Conservation (phyloP, 23 tunicate species). For the Botrylloides violaceus region DNA sequence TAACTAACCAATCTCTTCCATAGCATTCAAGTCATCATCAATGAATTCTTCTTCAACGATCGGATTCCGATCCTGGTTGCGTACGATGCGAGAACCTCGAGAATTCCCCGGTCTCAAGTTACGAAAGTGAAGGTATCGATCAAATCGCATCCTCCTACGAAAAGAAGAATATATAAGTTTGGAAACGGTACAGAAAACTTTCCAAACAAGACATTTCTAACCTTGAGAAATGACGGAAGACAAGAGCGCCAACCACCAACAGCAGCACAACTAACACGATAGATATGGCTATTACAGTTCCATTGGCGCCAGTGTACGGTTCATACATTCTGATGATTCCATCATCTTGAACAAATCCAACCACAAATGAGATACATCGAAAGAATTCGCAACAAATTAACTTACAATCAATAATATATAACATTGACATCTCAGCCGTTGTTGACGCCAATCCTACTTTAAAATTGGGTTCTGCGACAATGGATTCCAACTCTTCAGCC, state of each 20-base stretch:
- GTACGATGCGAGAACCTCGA: conserved; percentile 34
- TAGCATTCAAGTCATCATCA: conserved; percentile 53
- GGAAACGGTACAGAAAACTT: background rate
- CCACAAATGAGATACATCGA: background rate
- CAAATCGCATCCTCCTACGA: conserved; percentile 20
- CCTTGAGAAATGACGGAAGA: conserved; percentile 39
- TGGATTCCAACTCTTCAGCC: too few species aligned
- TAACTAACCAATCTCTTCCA: conserved; percentile 35
- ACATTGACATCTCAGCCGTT: conserved; percentile 3
- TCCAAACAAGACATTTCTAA: too few species aligned
- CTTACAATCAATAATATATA: background rate
- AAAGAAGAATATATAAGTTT: background rate
- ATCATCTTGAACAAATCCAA: conserved; percentile 2
- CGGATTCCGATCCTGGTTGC: conserved; percentile 38
- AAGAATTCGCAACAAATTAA: too few species aligned
- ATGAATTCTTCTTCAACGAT: conserved; percentile 52
- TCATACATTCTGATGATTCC: background rate
- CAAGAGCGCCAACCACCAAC: conserved; percentile 8
- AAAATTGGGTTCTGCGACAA: too few species aligned
- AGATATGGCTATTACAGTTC: conserved; percentile 39
- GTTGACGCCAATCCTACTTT: too few species aligned
- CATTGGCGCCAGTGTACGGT: conserved; percentile 9
- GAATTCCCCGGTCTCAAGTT: background rate
- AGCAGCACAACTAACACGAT: conserved; percentile 22
- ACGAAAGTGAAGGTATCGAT: conserved; percentile 28